These are phyloP conservation scores for Pocillopora damicornis DNA, from an alignment of 64 coral and sea anemone genomes.

Conservation along the genomic window DNA sequence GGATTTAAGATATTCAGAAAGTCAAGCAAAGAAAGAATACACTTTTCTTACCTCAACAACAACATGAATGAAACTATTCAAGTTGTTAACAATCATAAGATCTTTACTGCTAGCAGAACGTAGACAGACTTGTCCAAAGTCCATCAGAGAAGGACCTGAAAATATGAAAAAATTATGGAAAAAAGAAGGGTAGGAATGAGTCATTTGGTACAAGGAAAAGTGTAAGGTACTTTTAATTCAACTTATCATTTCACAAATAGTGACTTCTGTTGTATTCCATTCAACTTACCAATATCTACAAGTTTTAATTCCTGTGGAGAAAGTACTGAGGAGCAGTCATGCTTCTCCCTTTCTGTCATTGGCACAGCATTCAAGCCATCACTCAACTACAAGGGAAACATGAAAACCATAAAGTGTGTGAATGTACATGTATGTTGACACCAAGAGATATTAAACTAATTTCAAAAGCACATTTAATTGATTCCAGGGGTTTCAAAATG, in stretches of 20 bases:
- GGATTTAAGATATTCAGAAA: not conserved
- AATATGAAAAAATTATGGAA: not conserved
- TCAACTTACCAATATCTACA: slow-evolving; percentile 81
- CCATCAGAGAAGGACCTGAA: slow-evolving; percentile 78
- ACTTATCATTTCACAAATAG: not conserved
- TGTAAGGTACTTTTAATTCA: too few species aligned
- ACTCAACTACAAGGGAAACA: slow-evolving; percentile 55
- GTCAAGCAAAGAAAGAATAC: not conserved
- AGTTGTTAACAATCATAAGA: slow-evolving; percentile 88
- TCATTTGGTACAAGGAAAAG: too few species aligned
- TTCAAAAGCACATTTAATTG: too few species aligned
- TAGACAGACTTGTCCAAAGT: slow-evolving; percentile 97
- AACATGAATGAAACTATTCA: slow-evolving; percentile 80
- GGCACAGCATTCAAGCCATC: slow-evolving; percentile 99
- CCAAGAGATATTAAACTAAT: too few species aligned
- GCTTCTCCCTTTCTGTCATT: slow-evolving; percentile 77
- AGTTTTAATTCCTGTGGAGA: slow-evolving; percentile 86
- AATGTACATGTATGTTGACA: too few species aligned
- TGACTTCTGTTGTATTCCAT: not conserved
- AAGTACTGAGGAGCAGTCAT: slow-evolving; percentile 69
- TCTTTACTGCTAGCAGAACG: slow-evolving; percentile 84
- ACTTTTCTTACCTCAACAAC: slow-evolving; percentile 67
- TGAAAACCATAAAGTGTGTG: not conserved
- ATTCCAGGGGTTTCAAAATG: too few species aligned
- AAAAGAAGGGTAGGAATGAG: not conserved